A percentile compares a stretch with the other conserved stretches of the same genome.
Evolutionary conservation across 2,113 vertebrate species (phyloP).

Genomic region (Rhabdomys dilectus): DNA sequence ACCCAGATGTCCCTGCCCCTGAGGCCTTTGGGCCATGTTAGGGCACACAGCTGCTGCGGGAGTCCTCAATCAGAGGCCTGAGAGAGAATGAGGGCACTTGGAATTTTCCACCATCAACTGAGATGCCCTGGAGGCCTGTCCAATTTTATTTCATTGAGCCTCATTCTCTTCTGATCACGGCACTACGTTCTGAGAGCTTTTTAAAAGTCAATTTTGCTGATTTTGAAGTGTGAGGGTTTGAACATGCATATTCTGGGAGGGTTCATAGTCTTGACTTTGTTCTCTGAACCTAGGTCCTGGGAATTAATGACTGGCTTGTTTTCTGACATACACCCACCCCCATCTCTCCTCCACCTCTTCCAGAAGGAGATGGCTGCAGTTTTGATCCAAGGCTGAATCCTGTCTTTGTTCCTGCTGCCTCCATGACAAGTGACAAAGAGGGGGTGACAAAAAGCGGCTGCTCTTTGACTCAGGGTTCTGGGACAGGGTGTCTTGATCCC

Average conservation of each 20-base stretch:
- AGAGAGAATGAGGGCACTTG: neutral
- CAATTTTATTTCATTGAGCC: neutral
- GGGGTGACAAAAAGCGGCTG: neutral
- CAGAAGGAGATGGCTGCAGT: neutral
- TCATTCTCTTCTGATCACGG: neutral
- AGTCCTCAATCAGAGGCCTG: neutral
- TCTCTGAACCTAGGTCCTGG: neutral
- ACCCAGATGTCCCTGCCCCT: no score
- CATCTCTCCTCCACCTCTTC: no score
- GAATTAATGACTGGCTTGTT: neutral
- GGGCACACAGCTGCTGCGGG: neutral
- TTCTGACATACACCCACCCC: neutral
- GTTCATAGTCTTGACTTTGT: neutral
- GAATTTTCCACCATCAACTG: neutral
- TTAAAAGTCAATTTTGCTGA: neutral
- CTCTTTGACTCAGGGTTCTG: neutral
- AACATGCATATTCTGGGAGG: neutral
- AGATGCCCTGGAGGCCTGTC: neutral
- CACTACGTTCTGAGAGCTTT: neutral
- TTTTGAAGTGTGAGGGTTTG: neutral
- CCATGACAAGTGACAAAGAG: no score
- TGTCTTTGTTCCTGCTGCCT: neutral
- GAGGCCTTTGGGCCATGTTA: rapidly evolving
- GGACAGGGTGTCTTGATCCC: neutral
- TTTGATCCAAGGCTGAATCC: neutral